These are phyloP conservation scores for Dermatophagoides farinae DNA, from an alignment of 1,140 invertebrate species.

Conservation along the genomic window DNA sequence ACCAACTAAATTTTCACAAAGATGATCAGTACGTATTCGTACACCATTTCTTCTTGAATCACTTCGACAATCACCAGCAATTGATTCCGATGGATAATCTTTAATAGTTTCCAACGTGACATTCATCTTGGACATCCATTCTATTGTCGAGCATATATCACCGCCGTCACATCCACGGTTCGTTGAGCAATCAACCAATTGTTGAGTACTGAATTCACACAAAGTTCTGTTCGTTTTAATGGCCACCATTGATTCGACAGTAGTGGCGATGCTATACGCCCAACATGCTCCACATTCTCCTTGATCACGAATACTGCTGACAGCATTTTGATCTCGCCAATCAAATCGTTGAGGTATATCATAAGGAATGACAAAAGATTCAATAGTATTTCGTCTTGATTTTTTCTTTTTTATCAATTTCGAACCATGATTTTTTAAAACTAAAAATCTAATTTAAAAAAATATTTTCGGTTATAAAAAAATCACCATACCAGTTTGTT, in stretches of 20 bases:
- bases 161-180: conserved; percentile 59
- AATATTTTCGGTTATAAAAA: background rate
- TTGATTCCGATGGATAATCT: conserved; percentile 42
- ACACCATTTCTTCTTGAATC: conserved; percentile 19
- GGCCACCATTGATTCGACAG: conserved; percentile 52
- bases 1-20: conserved; percentile 37
- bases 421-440: background rate
- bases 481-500: conserved; percentile 20
- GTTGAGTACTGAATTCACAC: conserved; percentile 46
- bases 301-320: conserved; percentile 48
- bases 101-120: conserved; percentile 34
- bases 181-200: conserved; percentile 61
- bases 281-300: conserved; percentile 58
- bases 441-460: background rate
- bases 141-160: conserved; percentile 49
- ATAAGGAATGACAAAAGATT: background rate
- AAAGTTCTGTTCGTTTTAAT: conserved; percentile 37
- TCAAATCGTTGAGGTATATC: conserved; percentile 5
- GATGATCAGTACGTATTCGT: conserved; percentile 26
- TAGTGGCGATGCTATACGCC: conserved; percentile 55
- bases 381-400: background rate
- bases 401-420: background rate
- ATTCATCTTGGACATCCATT: conserved; percentile 43
- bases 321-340: conserved; percentile 42
- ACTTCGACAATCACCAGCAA: conserved; percentile 34